Conservation (phyloP, 2,113 vertebrate species). For the Alouatta palliata region DNA sequence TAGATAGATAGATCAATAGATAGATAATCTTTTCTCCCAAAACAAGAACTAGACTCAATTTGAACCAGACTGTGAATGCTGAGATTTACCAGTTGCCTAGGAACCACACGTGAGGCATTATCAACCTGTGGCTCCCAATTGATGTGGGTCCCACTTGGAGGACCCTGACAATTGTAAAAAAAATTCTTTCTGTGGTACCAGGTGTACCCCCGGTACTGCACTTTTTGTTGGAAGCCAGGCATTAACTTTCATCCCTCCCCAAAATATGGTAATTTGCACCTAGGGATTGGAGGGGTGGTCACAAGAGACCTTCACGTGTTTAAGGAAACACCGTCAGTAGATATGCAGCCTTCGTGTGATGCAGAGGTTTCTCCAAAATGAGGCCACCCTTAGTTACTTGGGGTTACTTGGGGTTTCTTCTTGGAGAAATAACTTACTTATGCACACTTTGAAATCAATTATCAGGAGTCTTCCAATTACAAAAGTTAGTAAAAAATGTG, state of each 20-base stretch:
- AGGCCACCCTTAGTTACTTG: not conserved
- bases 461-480: not conserved
- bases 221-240: not conserved
- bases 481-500: not conserved
- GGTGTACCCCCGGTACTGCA: not conserved
- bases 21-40: not conserved
- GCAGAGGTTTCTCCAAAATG: not conserved
- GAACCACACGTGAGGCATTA: not conserved
- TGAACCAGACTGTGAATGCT: not conserved
- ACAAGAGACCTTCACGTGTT: not conserved
- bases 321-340: not conserved
- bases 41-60: not conserved
- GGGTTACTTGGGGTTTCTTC: not conserved
- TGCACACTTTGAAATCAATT: not conserved
- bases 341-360: not conserved
- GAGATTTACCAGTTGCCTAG: not conserved
- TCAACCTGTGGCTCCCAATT: not conserved
- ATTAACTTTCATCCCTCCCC: not conserved
- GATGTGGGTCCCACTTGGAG: not conserved
- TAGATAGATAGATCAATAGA: not conserved
- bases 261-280: not conserved
- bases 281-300: fast-evolving
- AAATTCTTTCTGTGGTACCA: not conserved
- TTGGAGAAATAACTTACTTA: not conserved
- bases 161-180: not conserved